Base-by-base conservation (phyloP, 2,888 invertebrate species). In the Cosmia pyralina region DNA sequence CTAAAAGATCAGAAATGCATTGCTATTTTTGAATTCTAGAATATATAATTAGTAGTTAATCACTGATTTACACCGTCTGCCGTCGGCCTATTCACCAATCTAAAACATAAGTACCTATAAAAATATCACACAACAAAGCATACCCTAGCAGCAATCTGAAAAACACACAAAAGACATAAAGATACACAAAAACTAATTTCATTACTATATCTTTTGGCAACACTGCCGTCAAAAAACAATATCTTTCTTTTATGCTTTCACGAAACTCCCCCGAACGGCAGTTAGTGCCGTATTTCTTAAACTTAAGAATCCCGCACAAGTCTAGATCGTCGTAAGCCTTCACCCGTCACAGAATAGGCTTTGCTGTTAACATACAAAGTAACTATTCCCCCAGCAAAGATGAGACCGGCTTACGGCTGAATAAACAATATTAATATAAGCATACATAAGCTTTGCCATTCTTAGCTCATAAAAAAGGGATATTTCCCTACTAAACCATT, bases 401-500 rank as follows among this genome's bases (percentile, higher is more conserved):
- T 84, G 78, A 85, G 84, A 79, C 86, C 85, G 83, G 86, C 88
- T 89, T 89, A 88, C 85, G 89, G 88, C 90, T 90, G 88, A 86
- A 92, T 93, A 93, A 94, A 94, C 93, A 93, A 91, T 93, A 92
- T 92, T 93, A 93, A 94, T 94, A 94, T 92, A 91, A 86, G 85
- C 92, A 92, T 93, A 94, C 93, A 92, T 92, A 95, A 95, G 91
- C 94, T 90, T 87, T 90, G 89, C 92, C 92, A 94, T 95, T 95
- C 92, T 93, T 94, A 94, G 93, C 92, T 93, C 95, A 93, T 95
- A 95, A 95, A 95, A 95, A 94, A 91, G 90, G 94, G 91, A 94
- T 95, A 94, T 95, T 94, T 94, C 91, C 93, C 92, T 94, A 93
- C 94, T 93, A 94, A 95, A 93, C 91, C 92, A 88, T 92, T 90